Percentiles rank a stretch among this genome's conserved stretches.
Evolutionary conservation across 1,140 invertebrate species (phyloP).

Genomic region (Saccostrea echinata): DNA sequence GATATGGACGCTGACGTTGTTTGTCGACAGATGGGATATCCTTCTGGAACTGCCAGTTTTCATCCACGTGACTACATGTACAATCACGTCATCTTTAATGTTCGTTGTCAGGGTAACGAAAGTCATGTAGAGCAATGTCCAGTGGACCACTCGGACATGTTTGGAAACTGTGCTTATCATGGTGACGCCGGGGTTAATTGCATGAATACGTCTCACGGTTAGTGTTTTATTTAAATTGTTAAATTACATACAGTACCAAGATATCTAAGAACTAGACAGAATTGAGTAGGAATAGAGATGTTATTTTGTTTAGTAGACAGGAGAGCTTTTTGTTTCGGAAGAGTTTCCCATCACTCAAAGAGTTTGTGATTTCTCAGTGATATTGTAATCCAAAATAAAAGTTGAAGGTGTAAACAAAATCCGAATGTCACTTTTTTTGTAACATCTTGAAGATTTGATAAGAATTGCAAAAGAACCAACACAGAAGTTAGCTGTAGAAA

Average conservation of each 20-base stretch:
- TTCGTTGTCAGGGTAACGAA: neutral
- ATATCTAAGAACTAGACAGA: neutral
- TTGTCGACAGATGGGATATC: constrained; percentile 15
- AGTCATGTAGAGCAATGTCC: neutral
- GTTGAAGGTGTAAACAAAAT: too few relatives aligned
- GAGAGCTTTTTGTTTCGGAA: too few relatives aligned
- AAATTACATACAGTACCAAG: neutral
- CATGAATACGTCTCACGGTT: neutral
- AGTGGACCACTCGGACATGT: neutral
- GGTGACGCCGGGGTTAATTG: neutral
- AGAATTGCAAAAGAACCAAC: too few relatives aligned
- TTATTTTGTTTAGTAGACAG: too few relatives aligned
- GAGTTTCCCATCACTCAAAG: too few relatives aligned
- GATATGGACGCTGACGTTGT: neutral
- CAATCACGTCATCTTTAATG: neutral
- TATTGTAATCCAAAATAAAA: too few relatives aligned
- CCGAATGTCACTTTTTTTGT: too few relatives aligned
- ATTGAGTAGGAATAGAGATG: too few relatives aligned
- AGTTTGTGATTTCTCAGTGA: too few relatives aligned
- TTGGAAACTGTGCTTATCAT: neutral
- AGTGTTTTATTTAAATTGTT: neutral
- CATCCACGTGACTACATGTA: neutral
- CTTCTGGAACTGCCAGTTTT: neutral
- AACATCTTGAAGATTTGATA: too few relatives aligned
- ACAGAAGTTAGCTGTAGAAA: too few relatives aligned